These are phyloP conservation scores for Nesogale talazaci DNA, from an alignment of 2,113 vertebrate species.

Conservation along the genomic window DNA sequence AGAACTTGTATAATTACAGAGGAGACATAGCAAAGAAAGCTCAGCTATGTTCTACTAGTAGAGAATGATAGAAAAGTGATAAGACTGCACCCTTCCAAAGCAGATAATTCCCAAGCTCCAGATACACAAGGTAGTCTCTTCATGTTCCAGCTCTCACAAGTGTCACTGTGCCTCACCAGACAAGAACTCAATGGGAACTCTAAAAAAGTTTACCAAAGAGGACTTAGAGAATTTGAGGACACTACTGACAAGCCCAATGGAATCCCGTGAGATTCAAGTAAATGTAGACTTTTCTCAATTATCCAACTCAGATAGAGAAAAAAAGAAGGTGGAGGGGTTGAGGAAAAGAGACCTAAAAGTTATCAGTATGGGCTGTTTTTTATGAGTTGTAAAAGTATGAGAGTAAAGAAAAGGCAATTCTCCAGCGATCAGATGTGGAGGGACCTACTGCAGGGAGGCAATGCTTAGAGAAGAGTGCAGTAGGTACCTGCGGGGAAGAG, in stretches of 20 bases:
- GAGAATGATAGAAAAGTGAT: background rate
- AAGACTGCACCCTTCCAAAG: background rate
- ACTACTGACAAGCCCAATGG: background rate
- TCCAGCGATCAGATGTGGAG: conserved; percentile 35
- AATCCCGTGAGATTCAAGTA: conserved; percentile 38
- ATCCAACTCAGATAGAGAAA: conserved; percentile 19
- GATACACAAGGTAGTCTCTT: background rate
- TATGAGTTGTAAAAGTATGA: background rate
- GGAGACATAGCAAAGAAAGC: background rate
- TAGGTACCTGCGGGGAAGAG: conserved; percentile 40
- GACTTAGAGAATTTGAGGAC: background rate
- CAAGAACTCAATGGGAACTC: background rate
- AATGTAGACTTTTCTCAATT: conserved; percentile 26
- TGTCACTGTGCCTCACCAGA: background rate
- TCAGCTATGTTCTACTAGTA: background rate
- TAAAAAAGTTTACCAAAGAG: background rate
- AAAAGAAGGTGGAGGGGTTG: background rate
- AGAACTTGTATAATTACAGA: background rate
- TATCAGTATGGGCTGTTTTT: background rate
- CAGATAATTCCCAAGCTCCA: background rate
- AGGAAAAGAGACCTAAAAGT: background rate
- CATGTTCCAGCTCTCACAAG: background rate
- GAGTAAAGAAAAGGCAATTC: conserved; percentile 67
- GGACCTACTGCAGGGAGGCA: background rate
- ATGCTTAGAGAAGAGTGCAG: conserved; percentile 32